Evolutionary conservation across 2,888 invertebrate species (phyloP), one percentile per base, ranked within the genome.

Genomic region (Neocrepidodera transversa): DNA sequence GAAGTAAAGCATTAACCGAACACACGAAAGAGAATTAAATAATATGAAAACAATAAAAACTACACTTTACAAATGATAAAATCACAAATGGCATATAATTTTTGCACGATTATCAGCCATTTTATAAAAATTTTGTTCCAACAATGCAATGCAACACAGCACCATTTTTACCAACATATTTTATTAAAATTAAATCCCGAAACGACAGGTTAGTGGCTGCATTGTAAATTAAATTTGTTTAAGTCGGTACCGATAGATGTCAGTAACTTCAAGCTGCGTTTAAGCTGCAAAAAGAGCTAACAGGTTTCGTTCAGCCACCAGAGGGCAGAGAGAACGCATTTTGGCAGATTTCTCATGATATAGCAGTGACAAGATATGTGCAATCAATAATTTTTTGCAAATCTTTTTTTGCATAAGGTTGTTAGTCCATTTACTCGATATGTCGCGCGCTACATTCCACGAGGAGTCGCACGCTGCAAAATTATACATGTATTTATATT

Each of bases 121-220:
- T 73, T 78, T 78, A 74, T 68, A 73, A 71, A 69, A 67, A 67
- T 56, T 48, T 52, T 60, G 75, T 75, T 77, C 77, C 78, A 77
- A 78, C 76, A 78, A 76, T 77, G 76, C 76, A 78, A 75, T 77
- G 76, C 72, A 71, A 72, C 67, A 63, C 65, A 48, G 42, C 65
- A 62, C 69, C 51, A 58, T 54, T 54, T 54, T 54, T 45, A 54
- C 54, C 54, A 54, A 54, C 54, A 23, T 23, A 43, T 11, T 23
- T 11, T 13, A 45, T 13, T 13, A 20, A 54, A 43, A 28, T 17
- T n/a, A n/a, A n/a, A n/a, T n/a, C n/a, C n/a, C n/a, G n/a, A n/a
- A n/a, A n/a, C 42, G 26, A n/a, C n/a, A n/a, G n/a, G 11, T 23
- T 2, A 23, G 7, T 53, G 53, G 53, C 43, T 43, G 17, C 43